These are phyloP conservation scores for Falco columbarius DNA, from an alignment of 2,797 vertebrate species.

Conservation along the genomic window DNA sequence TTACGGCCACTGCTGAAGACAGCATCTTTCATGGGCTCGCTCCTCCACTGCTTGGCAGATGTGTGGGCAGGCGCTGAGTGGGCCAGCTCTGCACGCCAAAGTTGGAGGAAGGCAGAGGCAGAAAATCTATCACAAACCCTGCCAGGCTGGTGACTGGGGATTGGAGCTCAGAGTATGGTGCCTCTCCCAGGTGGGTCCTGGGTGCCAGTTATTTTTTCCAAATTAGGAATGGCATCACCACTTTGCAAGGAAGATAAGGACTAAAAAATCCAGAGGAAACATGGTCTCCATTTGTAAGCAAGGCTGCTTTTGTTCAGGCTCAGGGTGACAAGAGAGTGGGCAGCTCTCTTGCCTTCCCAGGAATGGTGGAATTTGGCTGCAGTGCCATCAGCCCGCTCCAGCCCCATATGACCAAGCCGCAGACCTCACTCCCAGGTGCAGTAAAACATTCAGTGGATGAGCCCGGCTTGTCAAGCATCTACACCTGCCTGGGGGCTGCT, in stretches of 20 bases:
- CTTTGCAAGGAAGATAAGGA: neutral
- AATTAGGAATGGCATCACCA: neutral
- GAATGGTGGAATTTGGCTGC: neutral
- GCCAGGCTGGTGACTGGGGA: neutral
- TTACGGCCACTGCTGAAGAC: neutral
- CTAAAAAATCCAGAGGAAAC: neutral
- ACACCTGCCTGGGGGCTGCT: neutral
- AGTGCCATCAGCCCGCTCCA: neutral
- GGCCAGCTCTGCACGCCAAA: rapidly evolving
- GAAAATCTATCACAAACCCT: neutral
- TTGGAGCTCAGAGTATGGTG: neutral
- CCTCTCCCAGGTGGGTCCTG: neutral
- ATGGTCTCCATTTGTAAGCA: neutral
- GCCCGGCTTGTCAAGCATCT: neutral
- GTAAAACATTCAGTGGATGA: neutral
- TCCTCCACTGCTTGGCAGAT: neutral
- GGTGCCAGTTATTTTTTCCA: neutral
- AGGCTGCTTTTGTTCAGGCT: neutral
- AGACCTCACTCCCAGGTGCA: neutral
- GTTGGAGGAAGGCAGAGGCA: neutral
- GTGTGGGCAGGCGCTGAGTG: neutral
- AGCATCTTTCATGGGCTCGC: neutral
- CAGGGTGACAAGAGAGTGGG: neutral
- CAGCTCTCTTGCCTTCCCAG: neutral
- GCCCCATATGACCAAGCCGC: rapidly evolving